Evolutionary conservation across 2,888 invertebrate genomes (phyloP).

Genomic region (Drosophila bunnanda): DNA sequence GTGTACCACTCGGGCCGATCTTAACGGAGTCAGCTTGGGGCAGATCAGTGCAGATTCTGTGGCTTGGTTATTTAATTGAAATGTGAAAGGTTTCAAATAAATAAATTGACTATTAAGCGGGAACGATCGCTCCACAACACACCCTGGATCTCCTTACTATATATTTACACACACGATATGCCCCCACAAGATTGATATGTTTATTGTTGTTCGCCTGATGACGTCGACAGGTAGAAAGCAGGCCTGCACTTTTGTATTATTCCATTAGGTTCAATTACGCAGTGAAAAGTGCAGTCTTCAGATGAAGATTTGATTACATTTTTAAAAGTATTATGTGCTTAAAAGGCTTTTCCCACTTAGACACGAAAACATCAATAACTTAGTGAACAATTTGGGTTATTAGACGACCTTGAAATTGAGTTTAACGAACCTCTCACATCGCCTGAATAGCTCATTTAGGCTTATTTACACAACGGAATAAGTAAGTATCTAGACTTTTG

Average conservation of each 20-base stretch:
- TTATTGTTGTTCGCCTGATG: constrained; percentile 7
- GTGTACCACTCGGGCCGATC: constrained; percentile 12
- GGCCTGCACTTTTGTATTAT: constrained; percentile 26
- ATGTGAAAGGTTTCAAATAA: constrained; percentile 51
- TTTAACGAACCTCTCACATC: constrained; percentile 21
- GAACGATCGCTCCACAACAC: background rate
- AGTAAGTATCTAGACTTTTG: constrained; percentile 7
- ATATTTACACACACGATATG: background rate
- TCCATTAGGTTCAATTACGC: constrained; percentile 34
- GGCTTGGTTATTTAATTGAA: constrained; percentile 48
- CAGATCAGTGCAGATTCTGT: constrained; percentile 69
- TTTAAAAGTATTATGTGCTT: no score
- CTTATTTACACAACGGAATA: constrained; percentile 14
- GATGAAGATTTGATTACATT: no score
- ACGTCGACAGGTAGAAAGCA: constrained; percentile 10
- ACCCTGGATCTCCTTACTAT: constrained; percentile 1
- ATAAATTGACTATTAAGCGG: constrained; percentile 57
- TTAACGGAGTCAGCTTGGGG: constrained; percentile 49
- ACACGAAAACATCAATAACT: no score
- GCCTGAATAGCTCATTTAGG: constrained; percentile 10
- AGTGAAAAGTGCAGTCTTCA: constrained; percentile 1
- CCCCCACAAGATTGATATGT: constrained; percentile 24
- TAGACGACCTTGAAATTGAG: constrained; percentile 22
- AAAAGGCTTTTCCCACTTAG: no score
- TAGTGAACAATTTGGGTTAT: constrained; percentile 18